A percentile compares a stretch with the other conserved stretches of the same genome.
Conservation (phyloP, 2,888 invertebrate species). For the Xanthia icteritia region DNA sequence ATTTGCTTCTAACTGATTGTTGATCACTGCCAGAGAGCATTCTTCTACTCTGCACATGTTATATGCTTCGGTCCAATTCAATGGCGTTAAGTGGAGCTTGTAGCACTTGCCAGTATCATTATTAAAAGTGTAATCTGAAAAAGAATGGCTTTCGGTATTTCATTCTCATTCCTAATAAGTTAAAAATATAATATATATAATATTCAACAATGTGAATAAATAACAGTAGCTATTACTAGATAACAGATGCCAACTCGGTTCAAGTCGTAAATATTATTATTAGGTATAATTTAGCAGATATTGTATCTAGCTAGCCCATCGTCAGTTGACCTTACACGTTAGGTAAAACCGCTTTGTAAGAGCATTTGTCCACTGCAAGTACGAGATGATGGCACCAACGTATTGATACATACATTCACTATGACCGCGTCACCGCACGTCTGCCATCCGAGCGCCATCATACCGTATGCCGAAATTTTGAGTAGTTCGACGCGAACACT, state of each 20-base stretch:
- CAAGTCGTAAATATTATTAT: neutral
- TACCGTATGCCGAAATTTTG: no score
- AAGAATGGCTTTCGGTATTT: neutral
- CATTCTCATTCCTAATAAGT: neutral
- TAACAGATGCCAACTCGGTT: neutral
- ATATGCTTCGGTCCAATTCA: conserved; percentile 79
- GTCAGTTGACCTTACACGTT: neutral
- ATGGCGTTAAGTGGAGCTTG: conserved; percentile 70
- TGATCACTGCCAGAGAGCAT: conserved; percentile 73
- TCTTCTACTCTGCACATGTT: conserved; percentile 69
- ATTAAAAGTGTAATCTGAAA: conserved; percentile 75
- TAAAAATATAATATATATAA: neutral
- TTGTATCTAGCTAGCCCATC: neutral
- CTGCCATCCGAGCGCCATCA: neutral
- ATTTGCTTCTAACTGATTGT: conserved; percentile 60
- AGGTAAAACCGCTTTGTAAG: neutral
- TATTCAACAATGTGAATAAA: neutral
- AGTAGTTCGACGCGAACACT: no score
- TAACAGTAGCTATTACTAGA: neutral
- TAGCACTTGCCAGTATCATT: conserved; percentile 52
- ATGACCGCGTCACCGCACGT: neutral
- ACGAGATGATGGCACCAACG: no score
- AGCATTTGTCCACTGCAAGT: no score
- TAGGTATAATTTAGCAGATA: neutral
- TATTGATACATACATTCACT: no score